Conservation (phyloP, 2,113 vertebrate genomes). For the Sinocyclocheilus anshuiensis region DNA sequence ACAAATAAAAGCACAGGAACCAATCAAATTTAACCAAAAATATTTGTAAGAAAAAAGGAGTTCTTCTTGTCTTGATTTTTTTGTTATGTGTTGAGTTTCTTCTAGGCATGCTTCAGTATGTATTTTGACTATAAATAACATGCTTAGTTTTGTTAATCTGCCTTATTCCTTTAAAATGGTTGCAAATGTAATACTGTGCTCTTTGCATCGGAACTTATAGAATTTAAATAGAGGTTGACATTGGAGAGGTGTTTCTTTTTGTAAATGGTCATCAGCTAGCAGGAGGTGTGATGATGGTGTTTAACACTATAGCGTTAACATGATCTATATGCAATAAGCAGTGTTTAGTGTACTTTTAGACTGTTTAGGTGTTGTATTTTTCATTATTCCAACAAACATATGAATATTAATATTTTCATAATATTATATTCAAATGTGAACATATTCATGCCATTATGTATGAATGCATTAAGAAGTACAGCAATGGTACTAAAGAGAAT, state of each 20-base stretch:
- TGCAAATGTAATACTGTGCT: slow-evolving; percentile 80
- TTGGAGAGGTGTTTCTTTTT: slow-evolving; percentile 52
- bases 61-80: slow-evolving; percentile 46
- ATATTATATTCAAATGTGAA: slow-evolving; percentile 31
- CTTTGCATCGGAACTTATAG: slow-evolving; percentile 61
- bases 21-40: slow-evolving; percentile 78
- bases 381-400: neutral
- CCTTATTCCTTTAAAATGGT: slow-evolving; percentile 74
- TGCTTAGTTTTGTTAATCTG: slow-evolving; percentile 63
- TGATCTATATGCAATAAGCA: slow-evolving; percentile 62
- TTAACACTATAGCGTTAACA: slow-evolving; percentile 54
- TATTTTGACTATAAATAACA: slow-evolving; percentile 56
- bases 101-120: slow-evolving; percentile 66
- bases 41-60: slow-evolving; percentile 57
- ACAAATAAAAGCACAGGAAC: slow-evolving; percentile 73
- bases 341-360: slow-evolving; percentile 43
- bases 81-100: slow-evolving; percentile 45
- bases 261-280: slow-evolving; percentile 64
- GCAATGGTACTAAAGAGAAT: slow-evolving; percentile 44
- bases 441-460: slow-evolving; percentile 23
- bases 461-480: slow-evolving; percentile 49
- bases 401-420: slow-evolving; percentile 20
- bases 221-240: slow-evolving; percentile 52
- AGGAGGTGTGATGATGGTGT: slow-evolving; percentile 34
- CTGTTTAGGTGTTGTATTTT: slow-evolving; percentile 37